phyloP scores from a whole-genome alignment of 2,113 vertebrate species.

The Pterocles burchelli region DNA sequence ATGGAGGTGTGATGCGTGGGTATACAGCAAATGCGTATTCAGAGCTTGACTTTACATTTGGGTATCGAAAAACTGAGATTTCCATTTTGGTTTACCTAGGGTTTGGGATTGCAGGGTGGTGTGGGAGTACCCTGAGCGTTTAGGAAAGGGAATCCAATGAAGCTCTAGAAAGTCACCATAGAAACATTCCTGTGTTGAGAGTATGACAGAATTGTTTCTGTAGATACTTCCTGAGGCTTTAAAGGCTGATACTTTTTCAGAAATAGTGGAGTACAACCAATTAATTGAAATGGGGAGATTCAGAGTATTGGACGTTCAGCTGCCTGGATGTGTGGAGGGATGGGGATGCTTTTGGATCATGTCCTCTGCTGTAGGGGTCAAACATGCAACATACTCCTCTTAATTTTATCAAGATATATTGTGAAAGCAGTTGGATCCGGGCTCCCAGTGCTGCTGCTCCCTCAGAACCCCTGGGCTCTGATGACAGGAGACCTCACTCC shows the following conservation, averaged over 20 bases:
- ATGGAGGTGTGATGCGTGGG: constrained; percentile 26
- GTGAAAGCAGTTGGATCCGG: background rate
- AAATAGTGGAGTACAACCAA: background rate
- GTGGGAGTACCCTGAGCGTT: constrained; percentile 20
- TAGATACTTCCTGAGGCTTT: background rate
- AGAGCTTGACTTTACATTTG: constrained; percentile 28
- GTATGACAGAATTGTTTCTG: constrained; percentile 7
- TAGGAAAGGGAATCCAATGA: constrained; percentile 38
- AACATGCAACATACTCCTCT: background rate
- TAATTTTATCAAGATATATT: background rate
- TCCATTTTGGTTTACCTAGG: constrained; percentile 37
- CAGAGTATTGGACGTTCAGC: background rate
- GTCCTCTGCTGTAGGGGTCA: background rate
- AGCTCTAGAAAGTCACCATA: constrained; percentile 44
- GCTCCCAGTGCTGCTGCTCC: background rate
- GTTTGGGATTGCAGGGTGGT: constrained; percentile 19
- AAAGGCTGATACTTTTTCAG: background rate
- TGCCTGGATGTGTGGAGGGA: background rate
- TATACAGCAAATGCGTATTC: background rate
- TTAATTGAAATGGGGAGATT: background rate
- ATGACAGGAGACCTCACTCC: background rate
- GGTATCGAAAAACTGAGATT: background rate
- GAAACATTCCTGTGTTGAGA: constrained; percentile 34
- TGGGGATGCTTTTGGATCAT: background rate
- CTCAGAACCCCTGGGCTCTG: background rate